These are phyloP conservation scores for Plutomurus gul DNA, from an alignment of 1,140 invertebrate genomes.

Conservation along the genomic window DNA sequence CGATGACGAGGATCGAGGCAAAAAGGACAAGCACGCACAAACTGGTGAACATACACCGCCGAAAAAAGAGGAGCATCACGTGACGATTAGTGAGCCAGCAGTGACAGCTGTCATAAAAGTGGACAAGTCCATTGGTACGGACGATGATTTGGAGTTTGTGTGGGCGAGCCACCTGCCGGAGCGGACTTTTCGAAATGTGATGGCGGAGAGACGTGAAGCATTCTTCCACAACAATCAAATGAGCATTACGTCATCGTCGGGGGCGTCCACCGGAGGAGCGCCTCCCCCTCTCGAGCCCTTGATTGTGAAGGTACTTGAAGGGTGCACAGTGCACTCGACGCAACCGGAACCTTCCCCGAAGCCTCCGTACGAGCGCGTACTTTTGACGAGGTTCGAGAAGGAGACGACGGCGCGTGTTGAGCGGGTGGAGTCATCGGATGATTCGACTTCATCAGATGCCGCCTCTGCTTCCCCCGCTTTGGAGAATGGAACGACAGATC, in stretches of 20 bases:
- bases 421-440: constrained; percentile 48
- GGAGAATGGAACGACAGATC: constrained; percentile 52
- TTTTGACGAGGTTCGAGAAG: constrained; percentile 36
- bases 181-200: constrained; percentile 29
- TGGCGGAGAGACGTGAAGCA: constrained; percentile 45
- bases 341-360: not conserved
- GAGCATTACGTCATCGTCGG: not conserved
- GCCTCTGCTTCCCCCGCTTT: constrained; percentile 50
- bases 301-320: constrained; percentile 44
- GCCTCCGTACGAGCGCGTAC: constrained; percentile 33
- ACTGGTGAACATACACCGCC: too few relatives aligned
- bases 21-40: not conserved
- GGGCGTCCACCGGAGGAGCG: not conserved
- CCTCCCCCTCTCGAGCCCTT: constrained; percentile 23
- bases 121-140: constrained; percentile 45
- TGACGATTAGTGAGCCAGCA: too few relatives aligned
- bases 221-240: constrained; percentile 43
- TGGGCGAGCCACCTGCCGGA: not conserved
- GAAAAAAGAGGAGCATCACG: too few relatives aligned
- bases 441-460: constrained; percentile 49
- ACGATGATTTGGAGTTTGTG: constrained; percentile 33
- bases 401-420: constrained; percentile 43
- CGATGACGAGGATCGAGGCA: not conserved
- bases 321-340: constrained; percentile 27
- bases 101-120: not conserved